Evolutionary conservation across 1,140 invertebrate genomes (phyloP).

Genomic region (Drosophila guanche): DNA sequence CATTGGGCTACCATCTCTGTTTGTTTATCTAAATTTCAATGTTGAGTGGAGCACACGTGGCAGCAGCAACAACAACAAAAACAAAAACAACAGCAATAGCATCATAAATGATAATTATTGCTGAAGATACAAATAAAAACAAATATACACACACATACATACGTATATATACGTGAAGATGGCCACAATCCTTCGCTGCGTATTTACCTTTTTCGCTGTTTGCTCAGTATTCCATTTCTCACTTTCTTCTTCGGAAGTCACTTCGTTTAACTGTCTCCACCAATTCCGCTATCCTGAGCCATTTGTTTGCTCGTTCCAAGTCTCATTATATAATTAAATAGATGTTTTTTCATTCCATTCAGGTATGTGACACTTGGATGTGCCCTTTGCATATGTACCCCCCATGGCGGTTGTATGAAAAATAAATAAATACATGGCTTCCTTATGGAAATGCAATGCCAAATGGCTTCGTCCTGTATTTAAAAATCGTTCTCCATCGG

Average conservation of each 20-base stretch:
- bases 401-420: too few relatives aligned
- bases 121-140: background rate
- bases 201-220: slow-evolving; percentile 25
- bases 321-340: slow-evolving; percentile 45
- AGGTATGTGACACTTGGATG: background rate
- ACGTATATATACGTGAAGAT: slow-evolving; percentile 18
- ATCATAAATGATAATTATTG: too few relatives aligned
- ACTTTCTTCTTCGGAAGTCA: background rate
- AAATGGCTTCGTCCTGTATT: too few relatives aligned
- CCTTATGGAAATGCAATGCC: too few relatives aligned
- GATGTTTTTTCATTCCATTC: slow-evolving; percentile 30
- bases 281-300: slow-evolving; percentile 45
- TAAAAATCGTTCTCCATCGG: too few relatives aligned
- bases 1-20: too few relatives aligned
- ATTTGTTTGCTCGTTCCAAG: slow-evolving; percentile 40
- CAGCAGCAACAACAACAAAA: too few relatives aligned
- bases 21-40: too few relatives aligned
- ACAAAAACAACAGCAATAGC: too few relatives aligned
- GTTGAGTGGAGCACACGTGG: too few relatives aligned
- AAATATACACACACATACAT: slow-evolving; percentile 13
- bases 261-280: slow-evolving; percentile 18
- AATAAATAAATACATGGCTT: too few relatives aligned
- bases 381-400: too few relatives aligned
- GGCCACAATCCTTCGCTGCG: slow-evolving; percentile 33
- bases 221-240: slow-evolving; percentile 46